Evolutionary conservation across 2,113 vertebrate genomes (phyloP).

Genomic region (Peromyscus maniculatus): DNA sequence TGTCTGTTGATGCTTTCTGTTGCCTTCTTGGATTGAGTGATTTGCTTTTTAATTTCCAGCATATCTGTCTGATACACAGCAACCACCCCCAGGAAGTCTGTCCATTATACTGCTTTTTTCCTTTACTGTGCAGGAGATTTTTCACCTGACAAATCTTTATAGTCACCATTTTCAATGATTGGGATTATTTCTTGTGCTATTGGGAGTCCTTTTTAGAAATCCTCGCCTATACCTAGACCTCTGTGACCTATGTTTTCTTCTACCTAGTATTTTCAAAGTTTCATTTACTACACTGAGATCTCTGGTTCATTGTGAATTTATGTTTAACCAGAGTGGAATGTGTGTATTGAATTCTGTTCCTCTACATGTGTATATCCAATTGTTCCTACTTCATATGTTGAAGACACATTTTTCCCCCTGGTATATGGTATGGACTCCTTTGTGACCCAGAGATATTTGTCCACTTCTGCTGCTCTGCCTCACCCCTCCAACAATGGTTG

Average conservation of each 20-base stretch:
- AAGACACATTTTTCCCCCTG: neutral
- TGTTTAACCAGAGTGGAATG: neutral
- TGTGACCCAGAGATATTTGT: neutral
- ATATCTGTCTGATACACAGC: too few species aligned
- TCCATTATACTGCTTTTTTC: too few species aligned
- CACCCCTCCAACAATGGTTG: too few species aligned
- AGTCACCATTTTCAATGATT: neutral
- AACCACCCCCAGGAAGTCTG: too few species aligned
- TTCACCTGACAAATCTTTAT: too few species aligned
- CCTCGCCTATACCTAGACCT: neutral
- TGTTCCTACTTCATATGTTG: neutral
- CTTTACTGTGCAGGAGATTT: too few species aligned
- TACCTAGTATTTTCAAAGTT: neutral
- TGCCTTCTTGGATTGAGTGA: too few species aligned
- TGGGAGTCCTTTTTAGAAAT: neutral
- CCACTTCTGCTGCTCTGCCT: neutral
- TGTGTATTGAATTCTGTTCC: neutral
- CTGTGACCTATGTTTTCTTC: neutral
- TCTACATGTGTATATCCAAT: neutral
- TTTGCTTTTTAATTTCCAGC: too few species aligned
- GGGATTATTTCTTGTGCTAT: neutral
- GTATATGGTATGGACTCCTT: neutral
- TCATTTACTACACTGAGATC: neutral
- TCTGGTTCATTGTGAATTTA: neutral
- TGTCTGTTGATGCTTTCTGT: too few species aligned